Evolutionary conservation across 1,140 invertebrate genomes (phyloP).

Genomic region (Sycophaga agraensis): DNA sequence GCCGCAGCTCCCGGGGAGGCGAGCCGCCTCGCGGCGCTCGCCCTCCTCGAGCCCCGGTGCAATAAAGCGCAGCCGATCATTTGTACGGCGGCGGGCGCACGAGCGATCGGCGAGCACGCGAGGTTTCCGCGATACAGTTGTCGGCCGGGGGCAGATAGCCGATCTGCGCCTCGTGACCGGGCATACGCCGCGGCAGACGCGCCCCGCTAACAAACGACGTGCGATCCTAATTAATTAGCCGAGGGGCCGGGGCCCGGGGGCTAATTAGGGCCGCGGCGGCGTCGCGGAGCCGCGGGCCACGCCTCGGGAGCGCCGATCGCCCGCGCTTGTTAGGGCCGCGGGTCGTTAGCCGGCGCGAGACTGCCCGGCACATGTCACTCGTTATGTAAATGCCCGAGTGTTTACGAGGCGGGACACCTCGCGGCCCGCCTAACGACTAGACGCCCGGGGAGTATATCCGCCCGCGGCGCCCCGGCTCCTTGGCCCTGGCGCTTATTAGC

Average conservation of each 20-base stretch:
- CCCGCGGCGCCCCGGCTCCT: too few relatives aligned
- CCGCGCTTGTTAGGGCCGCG: background rate
- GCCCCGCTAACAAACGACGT: slow-evolving; percentile 44
- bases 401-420: slow-evolving; percentile 54
- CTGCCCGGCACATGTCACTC: slow-evolving; percentile 54
- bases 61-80: too few relatives aligned
- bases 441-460: too few relatives aligned
- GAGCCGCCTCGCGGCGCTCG: too few relatives aligned
- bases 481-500: too few relatives aligned
- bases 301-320: background rate
- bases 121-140: slow-evolving; percentile 2
- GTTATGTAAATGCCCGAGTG: slow-evolving; percentile 53
- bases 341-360: slow-evolving; percentile 24
- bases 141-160: slow-evolving; percentile 3
- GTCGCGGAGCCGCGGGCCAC: background rate
- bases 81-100: too few relatives aligned
- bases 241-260: background rate
- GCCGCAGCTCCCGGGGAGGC: too few relatives aligned
- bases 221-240: slow-evolving; percentile 47
- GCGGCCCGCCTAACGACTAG: too few relatives aligned
- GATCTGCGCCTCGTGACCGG: slow-evolving; percentile 17
- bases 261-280: slow-evolving; percentile 18
- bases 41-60: too few relatives aligned
- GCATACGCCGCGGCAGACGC: background rate
- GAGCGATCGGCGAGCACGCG: background rate